Evolutionary conservation across 2,888 invertebrate genomes (phyloP).

Genomic region (Gastrophysa polygoni): DNA sequence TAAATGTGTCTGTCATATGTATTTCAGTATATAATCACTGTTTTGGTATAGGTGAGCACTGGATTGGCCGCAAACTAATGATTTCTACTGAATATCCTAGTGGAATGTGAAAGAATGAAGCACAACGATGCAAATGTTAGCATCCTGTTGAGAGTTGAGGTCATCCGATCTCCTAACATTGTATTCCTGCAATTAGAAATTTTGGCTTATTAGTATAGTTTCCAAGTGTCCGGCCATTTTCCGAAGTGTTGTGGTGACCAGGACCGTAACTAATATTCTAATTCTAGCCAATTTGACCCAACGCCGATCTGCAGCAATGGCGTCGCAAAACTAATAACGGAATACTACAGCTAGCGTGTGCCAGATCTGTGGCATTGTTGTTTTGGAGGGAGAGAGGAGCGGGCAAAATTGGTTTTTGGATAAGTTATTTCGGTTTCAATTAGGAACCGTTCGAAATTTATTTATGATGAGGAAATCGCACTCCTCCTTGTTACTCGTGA

Average conservation of each 20-base stretch:
- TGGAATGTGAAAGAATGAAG: no score
- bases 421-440: slow-evolving; percentile 8
- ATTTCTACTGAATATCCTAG: no score
- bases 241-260: slow-evolving; percentile 39
- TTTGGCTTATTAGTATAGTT: slow-evolving; percentile 37
- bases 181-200: neutral
- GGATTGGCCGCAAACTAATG: no score
- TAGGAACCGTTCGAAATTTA: neutral
- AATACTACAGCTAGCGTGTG: slow-evolving; percentile 25
- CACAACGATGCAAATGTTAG: no score
- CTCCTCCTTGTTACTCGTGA: neutral
- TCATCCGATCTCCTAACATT: no score
- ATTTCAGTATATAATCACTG: no score
- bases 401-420: slow-evolving; percentile 10
- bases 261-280: slow-evolving; percentile 41
- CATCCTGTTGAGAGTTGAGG: no score
- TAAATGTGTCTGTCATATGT: no score
- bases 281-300: slow-evolving; percentile 53
- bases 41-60: no score
- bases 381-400: slow-evolving; percentile 11
- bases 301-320: slow-evolving; percentile 45
- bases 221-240: slow-evolving; percentile 43
- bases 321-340: slow-evolving; percentile 53
- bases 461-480: neutral
- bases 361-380: slow-evolving; percentile 9